Evolutionary conservation across 2,113 vertebrate genomes (phyloP).

Genomic region (Nycticryphes semicollaris): DNA sequence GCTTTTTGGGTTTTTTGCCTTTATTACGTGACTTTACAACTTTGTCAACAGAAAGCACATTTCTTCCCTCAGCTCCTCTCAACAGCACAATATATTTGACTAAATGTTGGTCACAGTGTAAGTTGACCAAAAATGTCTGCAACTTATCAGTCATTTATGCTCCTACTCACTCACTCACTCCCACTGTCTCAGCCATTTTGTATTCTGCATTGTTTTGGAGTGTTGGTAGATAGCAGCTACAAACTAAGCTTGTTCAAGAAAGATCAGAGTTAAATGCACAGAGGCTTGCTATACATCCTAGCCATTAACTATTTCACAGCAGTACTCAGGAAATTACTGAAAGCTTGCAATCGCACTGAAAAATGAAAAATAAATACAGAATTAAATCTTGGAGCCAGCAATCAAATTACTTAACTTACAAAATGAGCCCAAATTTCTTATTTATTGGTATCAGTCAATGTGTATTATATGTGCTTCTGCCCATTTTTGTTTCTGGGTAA

Average conservation of each 20-base stretch:
- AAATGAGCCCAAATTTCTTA: not conserved
- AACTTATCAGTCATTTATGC: not conserved
- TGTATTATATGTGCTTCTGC: not conserved
- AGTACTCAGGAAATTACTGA: not conserved
- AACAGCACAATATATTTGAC: not conserved
- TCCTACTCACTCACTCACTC: not conserved
- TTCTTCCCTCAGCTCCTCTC: not conserved
- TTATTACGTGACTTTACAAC: not conserved
- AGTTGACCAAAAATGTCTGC: not conserved
- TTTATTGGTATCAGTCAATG: not conserved
- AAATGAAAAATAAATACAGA: not conserved
- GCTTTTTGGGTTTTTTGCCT: not conserved
- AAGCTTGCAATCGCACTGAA: not conserved
- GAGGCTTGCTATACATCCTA: not conserved
- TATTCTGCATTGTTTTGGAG: not conserved
- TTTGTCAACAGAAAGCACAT: not conserved
- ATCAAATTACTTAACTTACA: not conserved
- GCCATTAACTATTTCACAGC: not conserved
- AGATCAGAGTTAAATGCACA: not conserved
- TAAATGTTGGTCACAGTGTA: not conserved
- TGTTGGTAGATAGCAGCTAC: not conserved
- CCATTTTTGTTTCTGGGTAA: not conserved
- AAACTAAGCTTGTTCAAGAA: not conserved
- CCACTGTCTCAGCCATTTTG: not conserved
- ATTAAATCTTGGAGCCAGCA: not conserved